These are phyloP conservation scores for Antheraea assamensis DNA, from an alignment of 2,888 invertebrate species.

Conservation along the genomic window DNA sequence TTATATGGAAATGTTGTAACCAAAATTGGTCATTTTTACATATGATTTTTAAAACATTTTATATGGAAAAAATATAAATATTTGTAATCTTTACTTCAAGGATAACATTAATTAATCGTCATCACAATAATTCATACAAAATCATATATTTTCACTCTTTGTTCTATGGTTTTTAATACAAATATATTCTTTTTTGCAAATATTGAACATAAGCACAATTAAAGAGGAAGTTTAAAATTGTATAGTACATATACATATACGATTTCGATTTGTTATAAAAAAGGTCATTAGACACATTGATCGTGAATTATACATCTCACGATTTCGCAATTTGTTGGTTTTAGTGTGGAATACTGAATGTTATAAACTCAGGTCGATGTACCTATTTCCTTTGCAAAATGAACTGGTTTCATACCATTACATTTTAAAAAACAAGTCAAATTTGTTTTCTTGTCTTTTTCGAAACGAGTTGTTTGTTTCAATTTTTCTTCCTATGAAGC, in stretches of 20 bases:
- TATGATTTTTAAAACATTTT: too few species aligned
- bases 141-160: too few species aligned
- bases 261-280: background rate
- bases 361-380: background rate
- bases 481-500: background rate
- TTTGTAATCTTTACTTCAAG: too few species aligned
- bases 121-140: too few species aligned
- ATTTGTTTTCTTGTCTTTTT: background rate
- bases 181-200: too few species aligned
- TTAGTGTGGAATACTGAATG: constrained; percentile 6
- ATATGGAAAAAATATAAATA: too few species aligned
- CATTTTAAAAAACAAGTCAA: background rate
- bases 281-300: background rate
- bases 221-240: background rate
- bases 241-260: background rate
- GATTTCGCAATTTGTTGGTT: constrained; percentile 1
- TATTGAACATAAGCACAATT: too few species aligned
- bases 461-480: background rate
- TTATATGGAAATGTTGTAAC: too few species aligned
- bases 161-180: too few species aligned
- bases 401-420: background rate
- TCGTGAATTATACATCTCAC: background rate
- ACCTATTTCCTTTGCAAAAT: background rate
- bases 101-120: too few species aligned
- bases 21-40: too few species aligned